A percentile compares a stretch with the other conserved stretches of the same genome.
These are phyloP conservation scores for Ferrisia virgata DNA, from an alignment of 2,888 invertebrate genomes.

Conservation along the genomic window DNA sequence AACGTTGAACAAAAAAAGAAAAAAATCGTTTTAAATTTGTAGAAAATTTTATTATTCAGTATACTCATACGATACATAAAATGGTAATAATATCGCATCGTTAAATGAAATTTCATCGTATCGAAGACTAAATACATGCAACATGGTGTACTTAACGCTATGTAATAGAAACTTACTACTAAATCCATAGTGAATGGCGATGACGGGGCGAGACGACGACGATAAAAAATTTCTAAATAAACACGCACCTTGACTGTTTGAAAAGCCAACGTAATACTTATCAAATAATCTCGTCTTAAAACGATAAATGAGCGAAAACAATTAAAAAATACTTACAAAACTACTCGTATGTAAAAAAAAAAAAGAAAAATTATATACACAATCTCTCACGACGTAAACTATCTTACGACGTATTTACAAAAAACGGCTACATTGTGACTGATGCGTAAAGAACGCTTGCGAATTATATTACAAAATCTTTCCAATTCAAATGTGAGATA, in stretches of 20 bases:
- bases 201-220: not conserved
- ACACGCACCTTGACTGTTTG: not conserved
- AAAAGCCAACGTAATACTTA: not conserved
- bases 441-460: not conserved
- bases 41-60: not conserved
- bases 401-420: slow-evolving; percentile 17
- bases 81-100: not conserved
- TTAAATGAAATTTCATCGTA: not conserved
- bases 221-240: not conserved
- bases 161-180: not conserved
- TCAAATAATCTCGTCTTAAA: not conserved
- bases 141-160: not conserved
- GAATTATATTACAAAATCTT: not conserved
- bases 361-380: not conserved
- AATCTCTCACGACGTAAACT: not conserved
- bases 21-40: not conserved
- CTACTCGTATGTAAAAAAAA: not conserved
- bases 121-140: not conserved
- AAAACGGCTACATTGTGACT: slow-evolving; percentile 30
- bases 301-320: not conserved
- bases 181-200: not conserved
- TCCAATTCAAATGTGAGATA: not conserved
- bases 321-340: not conserved
- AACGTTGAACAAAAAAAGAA: not conserved
- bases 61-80: not conserved